These are phyloP conservation scores for Apodemia hepburni DNA, from an alignment of 2,888 invertebrate genomes.

Conservation along the genomic window DNA sequence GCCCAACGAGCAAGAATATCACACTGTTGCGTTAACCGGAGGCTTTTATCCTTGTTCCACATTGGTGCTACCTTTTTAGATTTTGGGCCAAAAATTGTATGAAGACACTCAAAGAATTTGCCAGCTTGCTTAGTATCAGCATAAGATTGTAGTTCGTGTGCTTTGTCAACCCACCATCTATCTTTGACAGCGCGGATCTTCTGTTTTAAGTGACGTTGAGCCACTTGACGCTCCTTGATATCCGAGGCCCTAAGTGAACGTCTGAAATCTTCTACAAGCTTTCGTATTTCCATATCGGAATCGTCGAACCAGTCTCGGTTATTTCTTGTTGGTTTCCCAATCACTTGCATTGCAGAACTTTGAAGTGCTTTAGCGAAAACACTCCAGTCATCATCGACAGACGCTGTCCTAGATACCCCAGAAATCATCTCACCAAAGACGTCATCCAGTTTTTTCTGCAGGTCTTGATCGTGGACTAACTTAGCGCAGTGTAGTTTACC, in stretches of 20 bases:
- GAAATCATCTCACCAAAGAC: too few relatives aligned
- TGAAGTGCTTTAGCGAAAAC: neutral
- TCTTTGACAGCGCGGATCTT: conserved; percentile 27
- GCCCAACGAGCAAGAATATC: conserved; percentile 15
- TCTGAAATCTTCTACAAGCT: conserved; percentile 20
- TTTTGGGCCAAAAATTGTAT: conserved; percentile 23
- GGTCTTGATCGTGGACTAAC: too few relatives aligned
- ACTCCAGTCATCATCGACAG: neutral
- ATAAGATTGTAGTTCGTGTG: conserved; percentile 24
- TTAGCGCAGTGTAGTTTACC: too few relatives aligned
- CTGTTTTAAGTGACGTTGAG: conserved; percentile 6
- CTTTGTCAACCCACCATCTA: conserved; percentile 28
- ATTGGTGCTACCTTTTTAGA: conserved; percentile 22
- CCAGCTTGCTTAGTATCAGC: conserved; percentile 23
- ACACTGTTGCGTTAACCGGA: conserved; percentile 4
- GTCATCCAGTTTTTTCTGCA: too few relatives aligned
- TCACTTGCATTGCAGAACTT: neutral
- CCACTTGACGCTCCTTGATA: neutral
- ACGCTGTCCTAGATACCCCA: too few relatives aligned
- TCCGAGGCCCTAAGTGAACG: neutral
- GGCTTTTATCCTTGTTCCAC: conserved; percentile 11
- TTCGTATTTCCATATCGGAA: conserved; percentile 20
- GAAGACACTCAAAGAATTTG: conserved; percentile 25
- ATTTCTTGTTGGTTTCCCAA: conserved; percentile 22
- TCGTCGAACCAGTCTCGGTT: conserved; percentile 30